Evolutionary conservation across 2,113 vertebrate species (phyloP).

Genomic region (Misgurnus anguillicaudatus): DNA sequence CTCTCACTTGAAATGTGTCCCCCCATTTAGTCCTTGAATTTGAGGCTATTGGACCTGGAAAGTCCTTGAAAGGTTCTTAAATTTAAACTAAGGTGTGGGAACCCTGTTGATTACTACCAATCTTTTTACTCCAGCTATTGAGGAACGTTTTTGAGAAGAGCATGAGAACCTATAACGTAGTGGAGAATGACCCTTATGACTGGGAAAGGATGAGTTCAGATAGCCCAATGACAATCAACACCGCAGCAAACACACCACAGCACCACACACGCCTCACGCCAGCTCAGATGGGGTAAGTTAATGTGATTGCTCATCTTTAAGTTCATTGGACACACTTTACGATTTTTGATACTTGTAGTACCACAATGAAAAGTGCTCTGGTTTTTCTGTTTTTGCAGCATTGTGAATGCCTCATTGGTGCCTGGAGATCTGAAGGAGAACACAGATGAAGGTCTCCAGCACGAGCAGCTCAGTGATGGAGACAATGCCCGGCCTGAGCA

Average conservation of each 20-base stretch:
- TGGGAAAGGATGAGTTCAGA: slow-evolving; percentile 93
- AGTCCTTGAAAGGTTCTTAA: too few relatives aligned
- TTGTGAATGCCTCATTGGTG: slow-evolving; percentile 96
- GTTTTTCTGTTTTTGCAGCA: slow-evolving; percentile 71
- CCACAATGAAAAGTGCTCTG: neutral
- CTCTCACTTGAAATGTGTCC: too few relatives aligned
- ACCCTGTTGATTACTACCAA: neutral
- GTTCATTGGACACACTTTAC: neutral
- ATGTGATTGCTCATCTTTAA: neutral
- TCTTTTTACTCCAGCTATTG: slow-evolving; percentile 80
- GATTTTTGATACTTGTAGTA: neutral
- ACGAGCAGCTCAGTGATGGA: slow-evolving; percentile 95
- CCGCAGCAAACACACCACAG: slow-evolving; percentile 89
- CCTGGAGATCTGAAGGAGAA: slow-evolving; percentile 96
- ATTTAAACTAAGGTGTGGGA: too few relatives aligned
- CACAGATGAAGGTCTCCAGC: slow-evolving; percentile 96
- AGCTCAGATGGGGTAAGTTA: slow-evolving; percentile 88
- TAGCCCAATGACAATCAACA: slow-evolving; percentile 84
- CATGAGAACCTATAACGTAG: slow-evolving; percentile 92
- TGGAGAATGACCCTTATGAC: slow-evolving; percentile 95
- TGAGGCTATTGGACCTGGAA: too few relatives aligned
- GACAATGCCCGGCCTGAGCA: slow-evolving; percentile 85
- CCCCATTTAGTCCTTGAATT: too few relatives aligned
- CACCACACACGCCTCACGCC: slow-evolving; percentile 93
- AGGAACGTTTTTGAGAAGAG: slow-evolving; percentile 96